Conservation (phyloP, 1,140 invertebrate species). For the Magallana angulata region DNA sequence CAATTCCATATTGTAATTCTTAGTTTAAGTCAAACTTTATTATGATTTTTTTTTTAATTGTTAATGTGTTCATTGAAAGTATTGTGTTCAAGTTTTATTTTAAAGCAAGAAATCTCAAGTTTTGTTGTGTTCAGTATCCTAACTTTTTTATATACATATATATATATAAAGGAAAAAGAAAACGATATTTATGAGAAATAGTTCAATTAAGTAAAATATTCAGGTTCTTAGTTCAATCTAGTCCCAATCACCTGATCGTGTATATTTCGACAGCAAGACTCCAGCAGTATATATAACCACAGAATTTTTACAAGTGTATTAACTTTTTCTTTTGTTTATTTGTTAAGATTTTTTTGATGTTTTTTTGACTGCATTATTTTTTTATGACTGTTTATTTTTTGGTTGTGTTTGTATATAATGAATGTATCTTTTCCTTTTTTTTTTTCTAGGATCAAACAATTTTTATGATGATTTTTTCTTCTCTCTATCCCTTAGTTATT, state of each 20-base stretch:
- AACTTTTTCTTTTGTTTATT: neutral
- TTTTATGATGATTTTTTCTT: neutral
- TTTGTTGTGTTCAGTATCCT: slow-evolving; percentile 13
- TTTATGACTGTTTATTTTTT: slow-evolving; percentile 10
- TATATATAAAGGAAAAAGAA: neutral
- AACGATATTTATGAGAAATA: too few species aligned
- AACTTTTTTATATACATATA: neutral
- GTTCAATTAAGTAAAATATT: neutral
- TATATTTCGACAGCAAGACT: neutral
- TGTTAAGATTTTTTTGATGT: neutral
- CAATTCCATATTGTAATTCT: neutral
- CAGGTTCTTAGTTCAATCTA: slow-evolving; percentile 14
- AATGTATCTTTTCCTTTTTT: neutral
- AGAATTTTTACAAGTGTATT: neutral
- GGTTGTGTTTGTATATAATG: slow-evolving; percentile 30
- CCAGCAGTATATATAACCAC: neutral
- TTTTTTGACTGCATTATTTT: slow-evolving; percentile 20
- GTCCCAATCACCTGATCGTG: slow-evolving; percentile 15
- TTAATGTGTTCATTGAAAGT: slow-evolving; percentile 26
- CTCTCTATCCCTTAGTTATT: neutral
- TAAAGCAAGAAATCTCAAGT: slow-evolving; percentile 13
- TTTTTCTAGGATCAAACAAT: neutral
- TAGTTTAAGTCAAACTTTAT: slow-evolving; percentile 13
- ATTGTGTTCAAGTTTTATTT: slow-evolving; percentile 34
- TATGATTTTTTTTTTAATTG: neutral